These are phyloP conservation scores for Apus apus DNA, from an alignment of 2,113 vertebrate genomes.

Conservation along the genomic window DNA sequence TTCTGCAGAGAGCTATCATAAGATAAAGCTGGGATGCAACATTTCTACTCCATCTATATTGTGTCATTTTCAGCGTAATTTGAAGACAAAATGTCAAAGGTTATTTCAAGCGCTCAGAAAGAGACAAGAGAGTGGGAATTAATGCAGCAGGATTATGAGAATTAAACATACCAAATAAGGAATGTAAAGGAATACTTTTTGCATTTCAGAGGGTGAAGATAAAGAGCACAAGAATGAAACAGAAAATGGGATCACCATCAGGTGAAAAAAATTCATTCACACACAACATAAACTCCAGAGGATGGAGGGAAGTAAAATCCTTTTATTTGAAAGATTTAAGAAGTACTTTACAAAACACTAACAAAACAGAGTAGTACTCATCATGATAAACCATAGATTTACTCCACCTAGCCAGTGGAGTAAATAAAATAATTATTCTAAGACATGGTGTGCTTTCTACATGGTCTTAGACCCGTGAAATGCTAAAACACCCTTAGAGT, in stretches of 20 bases:
- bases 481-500: not conserved
- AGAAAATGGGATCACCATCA: not conserved
- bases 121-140: not conserved
- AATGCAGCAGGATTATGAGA: not conserved
- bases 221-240: not conserved
- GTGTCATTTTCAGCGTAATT: not conserved
- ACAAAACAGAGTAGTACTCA: not conserved
- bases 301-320: not conserved
- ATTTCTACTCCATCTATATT: not conserved
- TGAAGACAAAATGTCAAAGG: not conserved
- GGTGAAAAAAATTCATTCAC: not conserved
- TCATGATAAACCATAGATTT: not conserved
- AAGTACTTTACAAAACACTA: not conserved
- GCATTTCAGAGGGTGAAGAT: not conserved
- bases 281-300: not conserved
- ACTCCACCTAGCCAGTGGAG: not conserved
- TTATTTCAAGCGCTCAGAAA: not conserved
- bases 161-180: not conserved
- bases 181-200: not conserved
- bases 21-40: not conserved
- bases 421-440: not conserved
- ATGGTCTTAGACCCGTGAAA: not conserved
- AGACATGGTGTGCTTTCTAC: not conserved
- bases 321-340: not conserved
- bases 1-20: not conserved